Conservation (phyloP, 1,140 invertebrate species). For the Ostrea edulis region DNA sequence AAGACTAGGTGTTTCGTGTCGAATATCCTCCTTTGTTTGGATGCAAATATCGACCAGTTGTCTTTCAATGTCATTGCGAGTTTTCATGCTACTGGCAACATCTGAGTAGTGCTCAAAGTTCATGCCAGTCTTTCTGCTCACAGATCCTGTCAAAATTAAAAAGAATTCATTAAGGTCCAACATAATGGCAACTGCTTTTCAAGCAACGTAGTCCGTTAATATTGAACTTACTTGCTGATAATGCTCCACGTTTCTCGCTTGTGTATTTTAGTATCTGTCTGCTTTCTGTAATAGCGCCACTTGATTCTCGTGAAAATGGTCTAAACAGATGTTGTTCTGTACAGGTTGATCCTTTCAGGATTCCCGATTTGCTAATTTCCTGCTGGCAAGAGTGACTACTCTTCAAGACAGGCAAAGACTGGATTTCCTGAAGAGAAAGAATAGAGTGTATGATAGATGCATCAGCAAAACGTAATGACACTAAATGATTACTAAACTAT, state of each 20-base stretch:
- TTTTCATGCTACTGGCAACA: not conserved
- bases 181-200: not conserved
- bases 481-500: not conserved
- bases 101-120: conserved; percentile 64
- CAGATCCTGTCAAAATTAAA: conserved; percentile 46
- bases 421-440: conserved; percentile 82
- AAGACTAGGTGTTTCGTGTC: conserved; percentile 75
- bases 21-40: conserved; percentile 54
- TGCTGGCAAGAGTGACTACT: conserved; percentile 89
- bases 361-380: conserved; percentile 88
- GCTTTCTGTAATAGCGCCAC: conserved; percentile 86
- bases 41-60: conserved; percentile 65
- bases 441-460: not conserved
- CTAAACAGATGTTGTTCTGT: conserved; percentile 88
- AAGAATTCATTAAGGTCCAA: not conserved
- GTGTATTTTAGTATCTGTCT: conserved; percentile 82
- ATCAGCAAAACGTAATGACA: not conserved
- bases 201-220: not conserved
- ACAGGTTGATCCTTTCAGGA: conserved; percentile 88
- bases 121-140: conserved; percentile 51
- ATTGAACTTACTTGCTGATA: conserved; percentile 49
- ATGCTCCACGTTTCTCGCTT: conserved; percentile 51
- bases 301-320: conserved; percentile 88
- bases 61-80: conserved; percentile 53
- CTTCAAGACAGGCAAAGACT: conserved; percentile 88